These are phyloP conservation scores for Argyra leucocephala DNA, from an alignment of 2,888 invertebrate genomes.

Conservation along the genomic window DNA sequence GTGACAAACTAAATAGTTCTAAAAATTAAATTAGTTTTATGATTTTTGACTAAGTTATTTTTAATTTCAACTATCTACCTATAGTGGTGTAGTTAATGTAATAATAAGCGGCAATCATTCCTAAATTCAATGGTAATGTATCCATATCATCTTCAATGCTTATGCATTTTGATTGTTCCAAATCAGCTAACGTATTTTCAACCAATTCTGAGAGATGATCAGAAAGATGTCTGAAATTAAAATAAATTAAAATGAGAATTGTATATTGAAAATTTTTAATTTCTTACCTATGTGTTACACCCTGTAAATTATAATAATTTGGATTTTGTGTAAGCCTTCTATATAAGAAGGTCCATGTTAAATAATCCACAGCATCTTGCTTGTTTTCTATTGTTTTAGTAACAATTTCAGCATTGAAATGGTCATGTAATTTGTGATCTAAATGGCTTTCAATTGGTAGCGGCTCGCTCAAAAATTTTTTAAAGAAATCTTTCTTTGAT, in stretches of 20 bases:
- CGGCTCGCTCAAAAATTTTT: constrained; percentile 94
- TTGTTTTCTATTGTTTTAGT: constrained; percentile 99
- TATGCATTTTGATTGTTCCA: constrained; percentile 95
- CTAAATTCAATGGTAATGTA: constrained; percentile 89
- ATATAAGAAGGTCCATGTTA: constrained; percentile 99
- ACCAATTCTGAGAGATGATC: constrained; percentile 97
- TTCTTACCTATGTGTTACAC: constrained; percentile 69
- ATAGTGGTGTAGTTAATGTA: constrained; percentile 99
- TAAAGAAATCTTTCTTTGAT: constrained; percentile 97
- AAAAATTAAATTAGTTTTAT: constrained; percentile 30
- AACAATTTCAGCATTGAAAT: constrained; percentile 99
- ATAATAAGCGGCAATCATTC: constrained; percentile 99
- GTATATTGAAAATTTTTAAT: background rate
- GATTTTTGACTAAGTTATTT: constrained; percentile 8
- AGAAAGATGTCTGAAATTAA: constrained; percentile 68
- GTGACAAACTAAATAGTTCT: constrained; percentile 94
- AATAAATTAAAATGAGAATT: background rate
- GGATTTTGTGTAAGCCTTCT: constrained; percentile 96
- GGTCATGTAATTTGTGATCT: constrained; percentile 96
- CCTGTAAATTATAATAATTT: constrained; percentile 97
- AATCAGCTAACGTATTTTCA: constrained; percentile 85
- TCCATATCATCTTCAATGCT: constrained; percentile 98
- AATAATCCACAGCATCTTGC: constrained; percentile 97
- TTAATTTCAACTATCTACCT: constrained; percentile 47
- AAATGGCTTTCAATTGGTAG: constrained; percentile 95